Percentiles rank a stretch among this genome's conserved stretches.
Evolutionary conservation across 2,797 vertebrate genomes (phyloP).

Genomic region (Chelon labrosus): DNA sequence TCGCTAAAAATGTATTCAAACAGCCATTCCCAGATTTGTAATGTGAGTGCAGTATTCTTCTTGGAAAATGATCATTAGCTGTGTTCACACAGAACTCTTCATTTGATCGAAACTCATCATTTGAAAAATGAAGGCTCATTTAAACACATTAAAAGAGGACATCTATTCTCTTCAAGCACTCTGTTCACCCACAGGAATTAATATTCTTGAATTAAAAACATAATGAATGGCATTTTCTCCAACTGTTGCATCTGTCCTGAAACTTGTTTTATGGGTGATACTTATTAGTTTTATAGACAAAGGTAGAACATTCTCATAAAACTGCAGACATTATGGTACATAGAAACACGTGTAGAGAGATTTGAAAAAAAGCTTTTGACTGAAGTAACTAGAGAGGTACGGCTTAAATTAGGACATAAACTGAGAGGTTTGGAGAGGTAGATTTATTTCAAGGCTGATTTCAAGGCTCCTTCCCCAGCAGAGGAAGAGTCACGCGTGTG

Average conservation of each 20-base stretch:
- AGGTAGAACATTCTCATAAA: neutral
- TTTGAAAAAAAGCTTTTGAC: neutral
- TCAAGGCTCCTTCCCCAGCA: conserved; percentile 28
- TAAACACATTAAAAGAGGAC: neutral
- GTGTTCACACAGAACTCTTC: neutral
- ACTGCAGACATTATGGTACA: neutral
- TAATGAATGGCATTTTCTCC: no score
- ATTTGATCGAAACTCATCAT: neutral
- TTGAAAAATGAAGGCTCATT: no score
- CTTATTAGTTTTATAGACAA: no score
- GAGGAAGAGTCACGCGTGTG: conserved; percentile 36
- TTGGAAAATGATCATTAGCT: conserved; percentile 2
- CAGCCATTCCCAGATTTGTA: conserved; percentile 7
- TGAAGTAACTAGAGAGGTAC: neutral
- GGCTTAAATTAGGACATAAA: neutral
- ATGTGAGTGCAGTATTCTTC: conserved; percentile 1
- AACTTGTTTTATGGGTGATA: neutral
- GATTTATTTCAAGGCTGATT: neutral
- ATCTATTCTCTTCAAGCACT: conserved; percentile 9
- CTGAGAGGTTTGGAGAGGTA: conserved; percentile 1
- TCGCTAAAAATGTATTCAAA: conserved; percentile 2
- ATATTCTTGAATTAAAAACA: conserved; percentile 9
- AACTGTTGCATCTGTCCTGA: neutral
- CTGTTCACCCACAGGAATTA: conserved; percentile 14
- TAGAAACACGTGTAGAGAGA: no score